Conservation (phyloP, 2,113 vertebrate species). For the Genyomyrus donnyi region DNA sequence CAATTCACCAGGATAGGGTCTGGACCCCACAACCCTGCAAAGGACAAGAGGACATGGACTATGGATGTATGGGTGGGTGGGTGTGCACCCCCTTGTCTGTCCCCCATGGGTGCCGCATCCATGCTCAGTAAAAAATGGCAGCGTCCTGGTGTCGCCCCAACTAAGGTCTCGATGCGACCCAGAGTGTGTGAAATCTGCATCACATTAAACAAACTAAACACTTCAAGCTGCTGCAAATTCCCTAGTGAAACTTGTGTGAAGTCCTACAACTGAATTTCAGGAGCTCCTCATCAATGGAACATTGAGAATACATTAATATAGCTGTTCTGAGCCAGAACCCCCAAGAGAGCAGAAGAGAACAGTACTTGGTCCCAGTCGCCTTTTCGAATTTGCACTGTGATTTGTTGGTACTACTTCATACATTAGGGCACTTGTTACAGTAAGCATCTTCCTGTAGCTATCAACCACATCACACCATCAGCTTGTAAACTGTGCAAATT, state of each 20-base stretch:
- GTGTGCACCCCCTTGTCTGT: neutral
- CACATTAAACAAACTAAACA: constrained; percentile 67
- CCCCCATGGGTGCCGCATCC: neutral
- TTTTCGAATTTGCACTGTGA: constrained; percentile 25
- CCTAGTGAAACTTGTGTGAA: constrained; percentile 67
- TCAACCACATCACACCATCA: neutral
- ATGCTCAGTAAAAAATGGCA: constrained; percentile 24
- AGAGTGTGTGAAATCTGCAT: constrained; percentile 53
- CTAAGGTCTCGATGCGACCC: constrained; percentile 43
- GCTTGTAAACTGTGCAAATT: neutral
- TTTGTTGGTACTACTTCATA: constrained; percentile 4
- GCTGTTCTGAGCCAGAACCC: constrained; percentile 33
- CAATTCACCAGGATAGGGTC: neutral
- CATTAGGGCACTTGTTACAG: constrained; percentile 11
- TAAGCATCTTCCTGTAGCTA: neutral
- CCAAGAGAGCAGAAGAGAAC: constrained; percentile 11
- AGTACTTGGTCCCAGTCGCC: constrained; percentile 1
- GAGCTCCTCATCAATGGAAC: constrained; percentile 63
- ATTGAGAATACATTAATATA: constrained; percentile 31
- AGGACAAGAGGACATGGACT: neutral
- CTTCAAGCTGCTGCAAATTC: constrained; percentile 67
- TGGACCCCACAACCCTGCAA: neutral
- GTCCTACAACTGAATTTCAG: constrained; percentile 65
- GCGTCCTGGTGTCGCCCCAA: constrained; percentile 38
- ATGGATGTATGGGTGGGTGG: neutral